Evolutionary conservation across 2,113 vertebrate genomes (phyloP).

Genomic region (Corythaeola cristata): DNA sequence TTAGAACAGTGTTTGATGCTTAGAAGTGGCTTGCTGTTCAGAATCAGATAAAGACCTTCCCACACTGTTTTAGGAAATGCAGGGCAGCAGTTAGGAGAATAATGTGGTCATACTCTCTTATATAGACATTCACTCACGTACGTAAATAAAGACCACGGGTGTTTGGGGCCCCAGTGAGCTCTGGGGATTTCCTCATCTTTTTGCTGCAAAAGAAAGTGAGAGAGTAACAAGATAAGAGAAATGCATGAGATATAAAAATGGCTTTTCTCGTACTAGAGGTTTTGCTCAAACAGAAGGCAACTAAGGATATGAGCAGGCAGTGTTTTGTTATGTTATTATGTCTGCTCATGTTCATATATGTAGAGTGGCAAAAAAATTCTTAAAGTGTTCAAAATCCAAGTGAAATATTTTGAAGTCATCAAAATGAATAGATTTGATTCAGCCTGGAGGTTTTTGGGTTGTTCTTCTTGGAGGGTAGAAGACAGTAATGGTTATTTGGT

Average conservation of each 20-base stretch:
- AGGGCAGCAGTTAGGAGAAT: neutral
- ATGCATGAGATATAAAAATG: neutral
- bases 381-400: neutral
- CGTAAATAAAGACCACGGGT: neutral
- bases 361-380: neutral
- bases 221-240: neutral
- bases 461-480: neutral
- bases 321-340: neutral
- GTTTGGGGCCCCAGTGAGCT: neutral
- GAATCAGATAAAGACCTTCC: neutral
- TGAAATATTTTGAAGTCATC: neutral
- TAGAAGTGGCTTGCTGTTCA: neutral
- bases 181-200: neutral
- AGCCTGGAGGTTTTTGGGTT: neutral
- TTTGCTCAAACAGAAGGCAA: neutral
- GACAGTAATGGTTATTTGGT: no score
- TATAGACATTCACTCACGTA: neutral
- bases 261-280: neutral
- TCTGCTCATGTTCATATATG: neutral
- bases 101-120: neutral
- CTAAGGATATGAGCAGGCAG: neutral
- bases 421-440: neutral
- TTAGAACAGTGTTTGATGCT: neutral
- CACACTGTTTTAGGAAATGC: neutral
- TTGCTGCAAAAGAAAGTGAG: neutral